phyloP scores from a whole-genome alignment of 2,113 vertebrate species.

The Cyprinodon tularosa region DNA sequence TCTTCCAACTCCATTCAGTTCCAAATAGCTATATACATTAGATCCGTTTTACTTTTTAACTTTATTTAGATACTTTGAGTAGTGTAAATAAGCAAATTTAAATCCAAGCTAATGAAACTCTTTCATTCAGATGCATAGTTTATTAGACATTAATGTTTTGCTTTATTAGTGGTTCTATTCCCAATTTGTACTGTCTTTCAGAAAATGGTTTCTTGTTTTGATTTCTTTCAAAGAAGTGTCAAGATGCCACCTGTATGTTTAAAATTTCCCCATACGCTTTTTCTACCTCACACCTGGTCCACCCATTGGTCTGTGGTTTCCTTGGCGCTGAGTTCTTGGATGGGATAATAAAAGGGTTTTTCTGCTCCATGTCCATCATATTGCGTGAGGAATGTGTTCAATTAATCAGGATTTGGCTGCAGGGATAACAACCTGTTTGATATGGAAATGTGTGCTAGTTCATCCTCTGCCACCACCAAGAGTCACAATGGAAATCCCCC shows the following conservation, averaged over 20 bases:
- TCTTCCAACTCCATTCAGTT: too few relatives aligned
- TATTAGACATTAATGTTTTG: too few relatives aligned
- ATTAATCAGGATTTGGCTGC: slow-evolving; percentile 42
- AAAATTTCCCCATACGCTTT: not conserved
- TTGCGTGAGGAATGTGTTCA: slow-evolving; percentile 53
- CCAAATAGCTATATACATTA: too few relatives aligned
- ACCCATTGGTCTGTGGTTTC: slow-evolving; percentile 43
- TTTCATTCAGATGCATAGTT: too few relatives aligned
- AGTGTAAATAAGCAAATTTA: too few relatives aligned
- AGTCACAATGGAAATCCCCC: slow-evolving; percentile 63
- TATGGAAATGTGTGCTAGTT: slow-evolving; percentile 66
- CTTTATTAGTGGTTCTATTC: too few relatives aligned
- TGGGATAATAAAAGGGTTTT: slow-evolving; percentile 62
- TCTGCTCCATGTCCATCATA: slow-evolving; percentile 67
- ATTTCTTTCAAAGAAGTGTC: slow-evolving; percentile 3
- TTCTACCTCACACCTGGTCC: slow-evolving; percentile 51
- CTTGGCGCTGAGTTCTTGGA: slow-evolving; percentile 35
- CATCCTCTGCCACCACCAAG: slow-evolving; percentile 36
- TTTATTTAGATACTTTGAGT: too few relatives aligned
- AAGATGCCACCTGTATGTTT: not conserved
- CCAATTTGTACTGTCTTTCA: not conserved
- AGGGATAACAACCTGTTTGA: slow-evolving; percentile 64
- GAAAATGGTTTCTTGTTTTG: not conserved
- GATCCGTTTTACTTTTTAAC: too few relatives aligned
- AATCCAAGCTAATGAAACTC: too few relatives aligned